Evolutionary conservation across 2,797 vertebrate species (phyloP).

Genomic region (Hafferia zeledoni): DNA sequence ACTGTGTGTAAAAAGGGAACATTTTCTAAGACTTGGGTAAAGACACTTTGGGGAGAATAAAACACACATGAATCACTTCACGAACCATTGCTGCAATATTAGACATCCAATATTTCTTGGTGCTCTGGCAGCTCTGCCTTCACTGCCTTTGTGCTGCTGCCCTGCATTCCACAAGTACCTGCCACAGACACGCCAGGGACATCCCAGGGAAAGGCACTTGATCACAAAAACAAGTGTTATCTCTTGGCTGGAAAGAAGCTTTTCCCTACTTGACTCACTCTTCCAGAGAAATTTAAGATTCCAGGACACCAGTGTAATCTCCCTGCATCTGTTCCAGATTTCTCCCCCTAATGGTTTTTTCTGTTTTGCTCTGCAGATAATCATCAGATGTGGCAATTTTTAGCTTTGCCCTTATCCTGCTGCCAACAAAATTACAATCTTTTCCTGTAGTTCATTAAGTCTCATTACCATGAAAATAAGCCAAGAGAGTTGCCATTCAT

Average conservation of each 20-base stretch:
- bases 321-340: conserved; percentile 13
- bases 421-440: conserved; percentile 18
- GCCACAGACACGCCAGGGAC: neutral
- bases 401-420: conserved; percentile 13
- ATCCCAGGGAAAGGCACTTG: neutral
- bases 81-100: conserved; percentile 61
- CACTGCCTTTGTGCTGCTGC: conserved; percentile 28
- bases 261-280: neutral
- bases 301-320: neutral
- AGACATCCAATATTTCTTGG: conserved; percentile 40
- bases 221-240: neutral
- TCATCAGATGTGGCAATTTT: conserved; percentile 24
- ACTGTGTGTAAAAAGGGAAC: neutral
- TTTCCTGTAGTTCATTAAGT: conserved; percentile 24
- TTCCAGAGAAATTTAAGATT: neutral
- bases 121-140: conserved; percentile 50
- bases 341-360: neutral
- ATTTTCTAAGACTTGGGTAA: conserved; percentile 40
- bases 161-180: neutral
- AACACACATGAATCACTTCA: conserved; percentile 66
- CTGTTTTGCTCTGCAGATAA: neutral
- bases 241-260: neutral
- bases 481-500: neutral
- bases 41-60: conserved; percentile 65
- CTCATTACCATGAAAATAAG: neutral